These are phyloP conservation scores for Cisticola juncidis DNA, from an alignment of 2,113 vertebrate species.

Conservation along the genomic window DNA sequence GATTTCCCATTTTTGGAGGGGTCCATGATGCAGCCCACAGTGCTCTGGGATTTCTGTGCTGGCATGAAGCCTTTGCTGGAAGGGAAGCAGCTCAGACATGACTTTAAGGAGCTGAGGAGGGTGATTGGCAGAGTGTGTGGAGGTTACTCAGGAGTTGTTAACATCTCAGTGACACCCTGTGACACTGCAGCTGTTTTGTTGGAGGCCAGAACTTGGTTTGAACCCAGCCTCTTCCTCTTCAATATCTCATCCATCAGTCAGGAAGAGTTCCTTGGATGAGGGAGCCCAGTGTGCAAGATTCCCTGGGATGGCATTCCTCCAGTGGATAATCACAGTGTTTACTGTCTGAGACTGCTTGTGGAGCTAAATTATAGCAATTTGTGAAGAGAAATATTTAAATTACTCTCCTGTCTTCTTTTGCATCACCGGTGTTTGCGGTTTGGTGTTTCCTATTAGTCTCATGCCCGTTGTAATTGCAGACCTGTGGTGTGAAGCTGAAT, in stretches of 20 bases:
- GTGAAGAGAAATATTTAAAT: constrained; percentile 59
- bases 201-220: neutral
- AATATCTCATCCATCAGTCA: neutral
- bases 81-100: neutral
- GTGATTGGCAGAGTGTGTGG: neutral
- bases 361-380: constrained; percentile 64
- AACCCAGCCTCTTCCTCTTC: neutral
- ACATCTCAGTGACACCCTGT: accelerated
- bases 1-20: neutral
- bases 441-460: constrained; percentile 54
- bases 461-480: constrained; percentile 33
- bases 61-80: neutral
- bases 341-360: neutral
- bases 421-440: constrained; percentile 14
- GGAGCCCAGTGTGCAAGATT: neutral
- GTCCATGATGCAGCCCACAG: neutral
- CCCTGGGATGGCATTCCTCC: neutral
- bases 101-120: neutral
- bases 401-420: constrained; percentile 49
- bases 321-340: constrained; percentile 51
- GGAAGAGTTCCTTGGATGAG: neutral
- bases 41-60: neutral
- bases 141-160: neutral
- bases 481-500: constrained; percentile 38
- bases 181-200: neutral